A percentile compares a stretch with the other conserved stretches of the same genome.
Conservation (phyloP, 30 jellyfish, hydroid and myxozoan species). For the Sanderia malayensis region DNA sequence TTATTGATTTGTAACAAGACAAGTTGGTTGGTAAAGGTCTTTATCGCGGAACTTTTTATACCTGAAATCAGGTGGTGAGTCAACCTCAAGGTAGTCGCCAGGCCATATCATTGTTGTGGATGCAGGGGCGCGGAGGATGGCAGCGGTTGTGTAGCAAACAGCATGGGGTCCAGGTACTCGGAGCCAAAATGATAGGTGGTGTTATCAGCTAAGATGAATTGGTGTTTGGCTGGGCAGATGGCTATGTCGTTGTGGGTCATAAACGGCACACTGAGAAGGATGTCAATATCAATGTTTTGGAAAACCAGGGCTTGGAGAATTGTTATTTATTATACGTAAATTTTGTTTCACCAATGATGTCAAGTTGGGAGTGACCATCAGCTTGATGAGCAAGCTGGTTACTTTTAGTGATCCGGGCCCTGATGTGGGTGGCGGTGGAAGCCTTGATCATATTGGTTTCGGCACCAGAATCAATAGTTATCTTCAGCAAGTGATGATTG, state of each 20-base stretch:
- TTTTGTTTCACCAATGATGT: slow-evolving; percentile 10
- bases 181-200: background rate
- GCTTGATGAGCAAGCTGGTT: slow-evolving; percentile 8
- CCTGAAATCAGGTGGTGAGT: no score
- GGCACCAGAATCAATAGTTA: slow-evolving; percentile 16
- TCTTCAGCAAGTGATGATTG: background rate
- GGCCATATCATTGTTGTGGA: background rate
- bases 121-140: background rate
- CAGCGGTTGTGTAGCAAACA: background rate
- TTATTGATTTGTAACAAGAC: no score
- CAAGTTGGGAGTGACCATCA: background rate
- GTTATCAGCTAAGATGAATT: background rate
- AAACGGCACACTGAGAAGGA: slow-evolving; percentile 16
- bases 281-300: slow-evolving; percentile 7
- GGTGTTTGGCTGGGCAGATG: slow-evolving; percentile 5
- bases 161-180: background rate
- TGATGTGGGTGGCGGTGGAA: background rate
- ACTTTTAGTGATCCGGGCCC: background rate
- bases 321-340: background rate
- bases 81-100: background rate
- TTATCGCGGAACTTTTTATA: no score
- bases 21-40: no score
- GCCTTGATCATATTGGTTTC: slow-evolving; percentile 9
- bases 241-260: slow-evolving; percentile 15
- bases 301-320: slow-evolving; percentile 1